Conservation (phyloP, 2,113 vertebrate genomes). For the Melospiza georgiana region DNA sequence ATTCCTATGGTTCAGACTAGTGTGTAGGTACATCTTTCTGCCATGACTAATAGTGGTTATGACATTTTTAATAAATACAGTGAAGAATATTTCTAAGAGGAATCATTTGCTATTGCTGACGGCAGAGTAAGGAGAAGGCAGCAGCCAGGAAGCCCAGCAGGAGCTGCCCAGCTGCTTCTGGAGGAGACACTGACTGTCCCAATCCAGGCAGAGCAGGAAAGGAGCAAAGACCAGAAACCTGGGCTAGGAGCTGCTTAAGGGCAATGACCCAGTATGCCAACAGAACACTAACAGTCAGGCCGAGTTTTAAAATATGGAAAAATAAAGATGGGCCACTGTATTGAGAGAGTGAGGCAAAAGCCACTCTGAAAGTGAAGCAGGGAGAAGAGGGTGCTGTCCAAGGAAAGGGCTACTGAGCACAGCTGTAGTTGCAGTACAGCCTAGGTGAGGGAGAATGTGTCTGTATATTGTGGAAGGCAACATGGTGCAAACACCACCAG, state of each 20-base stretch:
- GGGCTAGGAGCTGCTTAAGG: neutral
- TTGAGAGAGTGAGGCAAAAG: neutral
- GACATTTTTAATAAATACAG: neutral
- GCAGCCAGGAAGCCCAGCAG: neutral
- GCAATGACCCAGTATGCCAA: neutral
- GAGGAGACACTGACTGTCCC: neutral
- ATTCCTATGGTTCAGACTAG: neutral
- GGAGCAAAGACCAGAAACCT: neutral
- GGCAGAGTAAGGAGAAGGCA: neutral
- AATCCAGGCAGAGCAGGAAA: neutral
- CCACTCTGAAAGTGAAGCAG: neutral
- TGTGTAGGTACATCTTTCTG: neutral
- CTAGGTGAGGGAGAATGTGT: neutral
- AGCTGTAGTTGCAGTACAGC: neutral
- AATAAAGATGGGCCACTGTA: neutral
- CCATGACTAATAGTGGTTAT: neutral
- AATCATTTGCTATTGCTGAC: neutral
- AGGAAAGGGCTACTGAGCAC: neutral
- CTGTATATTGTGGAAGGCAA: neutral
- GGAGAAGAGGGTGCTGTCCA: neutral
- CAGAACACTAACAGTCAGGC: neutral
- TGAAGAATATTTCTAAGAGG: neutral
- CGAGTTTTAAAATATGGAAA: neutral
- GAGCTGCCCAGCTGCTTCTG: fast-evolving
- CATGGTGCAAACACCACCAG: neutral